phyloP scores from a whole-genome alignment of 2,113 vertebrate genomes.

The Xyrauchen texanus region DNA sequence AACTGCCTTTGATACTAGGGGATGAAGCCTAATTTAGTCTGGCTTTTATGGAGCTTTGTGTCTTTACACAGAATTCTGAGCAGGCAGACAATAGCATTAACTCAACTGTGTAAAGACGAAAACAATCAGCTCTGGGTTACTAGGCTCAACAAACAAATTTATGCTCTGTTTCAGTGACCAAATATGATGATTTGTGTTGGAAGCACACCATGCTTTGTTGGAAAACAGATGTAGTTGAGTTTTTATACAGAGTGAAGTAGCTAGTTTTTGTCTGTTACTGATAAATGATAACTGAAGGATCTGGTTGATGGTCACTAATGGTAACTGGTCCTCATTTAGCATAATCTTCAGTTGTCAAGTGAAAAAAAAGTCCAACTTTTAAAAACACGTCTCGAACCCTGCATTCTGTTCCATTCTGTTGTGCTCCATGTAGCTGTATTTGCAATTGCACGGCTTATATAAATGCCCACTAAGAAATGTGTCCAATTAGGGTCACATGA shows the following conservation, averaged over 20 bases:
- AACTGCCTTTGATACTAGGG: too few species aligned
- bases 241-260: conserved; percentile 6
- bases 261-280: conserved; percentile 33
- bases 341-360: not conserved
- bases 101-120: not conserved
- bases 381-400: too few species aligned
- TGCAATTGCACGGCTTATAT: too few species aligned
- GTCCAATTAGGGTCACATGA: too few species aligned
- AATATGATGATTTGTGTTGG: conserved; percentile 37
- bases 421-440: too few species aligned
- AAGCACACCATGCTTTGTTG: conserved; percentile 21
- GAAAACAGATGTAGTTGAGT: not conserved
- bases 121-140: conserved; percentile 42
- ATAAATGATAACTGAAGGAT: conserved; percentile 29
- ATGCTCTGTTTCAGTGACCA: conserved; percentile 41
- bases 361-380: too few species aligned
- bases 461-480: too few species aligned
- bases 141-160: conserved; percentile 44
- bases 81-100: too few species aligned
- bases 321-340: not conserved
- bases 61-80: too few species aligned
- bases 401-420: too few species aligned
- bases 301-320: conserved; percentile 9
- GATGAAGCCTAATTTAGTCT: too few species aligned
- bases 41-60: too few species aligned